Evolutionary conservation across 2,797 vertebrate species (phyloP), one percentile per base, ranked within the genome.

Genomic region (Galagoides demidoff): DNA sequence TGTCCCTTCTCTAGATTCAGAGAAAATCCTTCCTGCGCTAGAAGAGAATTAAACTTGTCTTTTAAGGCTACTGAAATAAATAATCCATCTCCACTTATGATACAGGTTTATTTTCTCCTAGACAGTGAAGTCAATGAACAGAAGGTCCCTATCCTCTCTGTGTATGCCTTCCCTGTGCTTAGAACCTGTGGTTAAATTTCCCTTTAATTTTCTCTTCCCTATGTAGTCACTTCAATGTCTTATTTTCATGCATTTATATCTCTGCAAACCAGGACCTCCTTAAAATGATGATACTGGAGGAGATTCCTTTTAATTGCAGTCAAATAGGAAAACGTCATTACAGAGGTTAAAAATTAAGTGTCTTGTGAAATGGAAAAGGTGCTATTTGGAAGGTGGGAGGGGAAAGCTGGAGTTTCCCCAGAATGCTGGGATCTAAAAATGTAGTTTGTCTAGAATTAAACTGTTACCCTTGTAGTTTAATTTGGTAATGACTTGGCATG

Each of bases 171-270:
- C 71, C 20, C 8, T 37, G 31, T 59, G 43, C 52, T 76, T 45
- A 37, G 84, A 85, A 59, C 2, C 37, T 27, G 31, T 52, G 70
- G 81, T 39, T 93, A 43, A 84, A 70, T 55, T 71, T 49, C 49
- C 57, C 14, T 37, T 68, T 55, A 77, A 81, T 29, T 55, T 77
- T 45, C 45, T 83, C 43, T 81, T 78, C 27, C 20, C 16, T 57
- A 3, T 9, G 11, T 25, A 52, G 76, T 79, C 43, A 63, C 37
- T 45, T 49, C 20, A 29, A 2, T 63, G 10, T 37, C 90, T 59
- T 74, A n/a, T 45, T 83, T 88, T 92, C 59, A 61, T 85, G 16
- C 23, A 16, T 82, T 96, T 73, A 7, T 78, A 27, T 94, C 49
- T 82, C 49, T 92, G 45, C 27, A 82, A 90, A 89, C 23, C 8